Evolutionary conservation across 2,113 vertebrate genomes (phyloP).

Genomic region (Cochlearius cochlearius): DNA sequence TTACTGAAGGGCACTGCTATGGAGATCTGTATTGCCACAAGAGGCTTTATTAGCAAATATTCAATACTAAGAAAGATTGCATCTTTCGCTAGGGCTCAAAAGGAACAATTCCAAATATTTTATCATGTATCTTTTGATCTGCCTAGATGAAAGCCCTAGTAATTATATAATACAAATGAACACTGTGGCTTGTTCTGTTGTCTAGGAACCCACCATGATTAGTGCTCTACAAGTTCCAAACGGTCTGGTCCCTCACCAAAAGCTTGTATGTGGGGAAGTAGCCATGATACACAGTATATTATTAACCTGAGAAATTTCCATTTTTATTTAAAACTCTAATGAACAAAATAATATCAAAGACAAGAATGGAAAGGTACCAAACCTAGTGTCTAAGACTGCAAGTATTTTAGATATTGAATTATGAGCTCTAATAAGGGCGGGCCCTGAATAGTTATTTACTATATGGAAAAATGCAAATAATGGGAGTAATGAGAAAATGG

Average conservation of each 20-base stretch:
- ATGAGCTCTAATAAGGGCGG: not conserved
- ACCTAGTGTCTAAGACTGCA: not conserved
- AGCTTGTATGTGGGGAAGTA: not conserved
- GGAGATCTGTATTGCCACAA: not conserved
- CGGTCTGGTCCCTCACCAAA: not conserved
- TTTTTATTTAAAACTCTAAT: not conserved
- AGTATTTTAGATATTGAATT: not conserved
- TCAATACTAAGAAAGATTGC: not conserved
- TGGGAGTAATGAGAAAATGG: not conserved
- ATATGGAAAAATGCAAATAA: not conserved
- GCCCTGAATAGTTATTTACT: not conserved
- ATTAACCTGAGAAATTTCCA: not conserved
- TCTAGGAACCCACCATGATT: not conserved
- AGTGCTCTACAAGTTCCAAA: not conserved
- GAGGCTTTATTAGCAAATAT: not conserved
- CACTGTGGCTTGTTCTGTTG: not conserved
- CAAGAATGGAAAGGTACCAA: not conserved
- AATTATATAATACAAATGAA: not conserved
- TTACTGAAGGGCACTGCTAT: not conserved
- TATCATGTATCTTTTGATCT: not conserved
- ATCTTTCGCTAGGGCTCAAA: not conserved
- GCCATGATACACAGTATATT: not conserved
- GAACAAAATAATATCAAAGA: not conserved
- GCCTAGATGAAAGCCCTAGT: not conserved
- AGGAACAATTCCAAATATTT: not conserved